Percentiles rank a stretch among this genome's conserved stretches.
phyloP scores from a whole-genome alignment of 1,140 invertebrate genomes.

The Magallana angulata region DNA sequence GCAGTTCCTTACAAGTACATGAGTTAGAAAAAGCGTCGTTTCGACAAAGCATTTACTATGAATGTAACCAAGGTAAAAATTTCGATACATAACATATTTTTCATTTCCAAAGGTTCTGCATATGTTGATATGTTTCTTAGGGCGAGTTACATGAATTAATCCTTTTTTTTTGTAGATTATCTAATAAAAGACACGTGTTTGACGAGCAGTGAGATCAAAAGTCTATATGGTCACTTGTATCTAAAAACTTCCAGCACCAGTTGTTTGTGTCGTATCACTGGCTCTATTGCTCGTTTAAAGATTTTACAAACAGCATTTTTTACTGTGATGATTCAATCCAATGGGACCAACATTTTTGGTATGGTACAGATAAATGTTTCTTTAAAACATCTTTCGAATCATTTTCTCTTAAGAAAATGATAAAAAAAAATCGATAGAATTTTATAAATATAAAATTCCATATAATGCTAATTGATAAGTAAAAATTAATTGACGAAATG shows the following conservation, averaged over 20 bases:
- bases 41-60: constrained; percentile 6
- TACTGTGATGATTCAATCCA: background rate
- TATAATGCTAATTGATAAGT: no score
- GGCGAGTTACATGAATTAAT: no score
- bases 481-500: no score
- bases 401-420: no score
- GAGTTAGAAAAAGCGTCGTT: background rate
- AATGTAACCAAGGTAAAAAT: background rate
- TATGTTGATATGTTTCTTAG: background rate
- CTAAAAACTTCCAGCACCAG: background rate
- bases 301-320: background rate
- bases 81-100: no score
- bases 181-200: background rate
- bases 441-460: no score
- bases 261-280: background rate
- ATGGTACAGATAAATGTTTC: background rate
- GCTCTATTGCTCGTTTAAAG: background rate
- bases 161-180: background rate
- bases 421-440: no score
- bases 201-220: background rate
- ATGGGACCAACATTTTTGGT: background rate
- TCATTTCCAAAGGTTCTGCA: no score
- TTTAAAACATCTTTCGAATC: background rate
- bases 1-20: background rate
- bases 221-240: background rate